Conservation (phyloP, 2,113 vertebrate genomes). For the Scytalopus superciliaris region DNA sequence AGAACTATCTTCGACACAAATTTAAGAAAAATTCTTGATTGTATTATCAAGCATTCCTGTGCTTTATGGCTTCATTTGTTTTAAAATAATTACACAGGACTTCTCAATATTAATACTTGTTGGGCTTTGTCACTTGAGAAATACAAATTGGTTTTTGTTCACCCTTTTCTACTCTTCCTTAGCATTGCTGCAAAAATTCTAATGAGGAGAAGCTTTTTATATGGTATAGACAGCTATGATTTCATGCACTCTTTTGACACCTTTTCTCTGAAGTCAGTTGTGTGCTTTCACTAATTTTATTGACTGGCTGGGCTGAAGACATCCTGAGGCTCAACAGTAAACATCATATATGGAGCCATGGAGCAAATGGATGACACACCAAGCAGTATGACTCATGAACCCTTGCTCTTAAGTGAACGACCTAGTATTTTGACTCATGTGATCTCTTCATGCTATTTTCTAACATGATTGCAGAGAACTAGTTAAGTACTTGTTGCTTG, state of each 20-base stretch:
- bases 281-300: not conserved
- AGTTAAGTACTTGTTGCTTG: not conserved
- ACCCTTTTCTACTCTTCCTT: not conserved
- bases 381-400: not conserved
- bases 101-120: not conserved
- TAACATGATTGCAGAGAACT: not conserved
- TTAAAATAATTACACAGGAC: not conserved
- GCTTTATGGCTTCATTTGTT: not conserved
- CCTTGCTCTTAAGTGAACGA: not conserved
- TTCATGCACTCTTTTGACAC: not conserved
- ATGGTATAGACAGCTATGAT: not conserved
- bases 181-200: not conserved
- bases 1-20: slow-evolving; percentile 1
- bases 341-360: not conserved
- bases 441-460: not conserved
- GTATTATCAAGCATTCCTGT: not conserved
- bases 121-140: not conserved
- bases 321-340: not conserved
- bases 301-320: not conserved
- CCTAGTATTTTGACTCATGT: not conserved
- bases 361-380: not conserved
- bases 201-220: not conserved
- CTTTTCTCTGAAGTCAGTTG: not conserved
- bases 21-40: not conserved
- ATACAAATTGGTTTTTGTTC: not conserved